Evolutionary conservation across 2,888 invertebrate species (phyloP), one percentile per base, ranked within the genome.

Genomic region (Phortica magna): DNA sequence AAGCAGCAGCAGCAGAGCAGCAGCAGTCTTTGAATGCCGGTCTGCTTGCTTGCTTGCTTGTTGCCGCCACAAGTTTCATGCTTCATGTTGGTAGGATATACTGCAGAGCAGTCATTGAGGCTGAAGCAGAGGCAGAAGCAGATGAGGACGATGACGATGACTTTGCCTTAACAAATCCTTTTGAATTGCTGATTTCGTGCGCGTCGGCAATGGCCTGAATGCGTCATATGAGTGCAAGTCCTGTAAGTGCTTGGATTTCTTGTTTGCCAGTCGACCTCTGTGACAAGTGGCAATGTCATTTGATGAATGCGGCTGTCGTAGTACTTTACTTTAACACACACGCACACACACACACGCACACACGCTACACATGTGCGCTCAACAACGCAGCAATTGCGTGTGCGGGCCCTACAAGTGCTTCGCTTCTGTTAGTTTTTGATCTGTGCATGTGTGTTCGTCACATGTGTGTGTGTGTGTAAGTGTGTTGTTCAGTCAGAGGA

Each of bases 181-280:
- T 83, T 83, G 81, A 83, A 86, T 85, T 80, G 83, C 85, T 79
- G 85, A 81, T 83, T 77, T 79, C 76, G 17, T 74, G 14, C 19
- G 39, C 22, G 39, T 64, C 61, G 22, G 22, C 61, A 22, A 19
- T 10, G 9, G 48, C 9, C 10, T 48, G 48, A 48, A 14, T 14
- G 9, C 48, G 48, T 48, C 48, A 48, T 64, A 39, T 31, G 31
- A 17, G n/a, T 43, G 43, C 17, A 43, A 39, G 68, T 68, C 43
- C 19, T 43, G 42, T 68, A 68, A 68, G 68, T 68, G 68, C 43
- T 68, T 43, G 7, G 39, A 14, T 41, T 68, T 6, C 19, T 43
- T 42, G 48, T 48, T 48, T 48, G 48, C 14, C 48, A 48, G 48
- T 48, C 48, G 14, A 48, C 9, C 48, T 43, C 48, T 75, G 70